phyloP scores from a whole-genome alignment of 2,888 invertebrate species.

The Lasioglossum leucozonium region DNA sequence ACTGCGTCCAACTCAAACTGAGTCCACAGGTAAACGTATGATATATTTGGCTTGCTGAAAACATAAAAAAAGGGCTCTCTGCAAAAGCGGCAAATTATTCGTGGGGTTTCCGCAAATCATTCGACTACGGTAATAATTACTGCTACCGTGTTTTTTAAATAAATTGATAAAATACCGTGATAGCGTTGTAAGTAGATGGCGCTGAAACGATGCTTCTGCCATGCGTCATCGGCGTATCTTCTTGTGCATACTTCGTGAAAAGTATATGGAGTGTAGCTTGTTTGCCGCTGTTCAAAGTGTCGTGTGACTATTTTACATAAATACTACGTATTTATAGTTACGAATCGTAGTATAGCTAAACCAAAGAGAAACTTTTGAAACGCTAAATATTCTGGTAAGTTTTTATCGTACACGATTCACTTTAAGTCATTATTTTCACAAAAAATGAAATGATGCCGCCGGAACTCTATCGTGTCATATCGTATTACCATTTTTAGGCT shows the following conservation, averaged over 20 bases:
- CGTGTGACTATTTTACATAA: neutral
- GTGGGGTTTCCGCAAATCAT: neutral
- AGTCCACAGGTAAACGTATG: neutral
- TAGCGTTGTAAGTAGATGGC: constrained; percentile 20
- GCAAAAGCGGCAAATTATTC: neutral
- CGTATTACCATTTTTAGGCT: neutral
- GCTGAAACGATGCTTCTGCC: neutral
- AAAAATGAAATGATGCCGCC: neutral
- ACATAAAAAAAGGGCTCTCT: neutral
- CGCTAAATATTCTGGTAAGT: constrained; percentile 15
- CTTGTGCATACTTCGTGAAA: neutral
- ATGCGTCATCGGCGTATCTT: constrained; percentile 8
- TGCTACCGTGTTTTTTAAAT: neutral
- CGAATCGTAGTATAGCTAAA: neutral
- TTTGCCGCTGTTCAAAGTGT: neutral
- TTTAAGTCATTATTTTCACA: neutral
- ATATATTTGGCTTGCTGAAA: neutral
- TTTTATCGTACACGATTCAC: neutral
- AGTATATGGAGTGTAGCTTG: neutral
- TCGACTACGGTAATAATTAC: neutral
- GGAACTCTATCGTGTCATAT: neutral
- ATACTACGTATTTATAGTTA: neutral
- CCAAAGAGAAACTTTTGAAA: neutral
- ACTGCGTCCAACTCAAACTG: neutral
- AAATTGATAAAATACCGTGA: neutral